A percentile compares a stretch with the other conserved stretches of the same genome.
Conservation (phyloP, 2,113 vertebrate genomes). For the Lanius collurio region DNA sequence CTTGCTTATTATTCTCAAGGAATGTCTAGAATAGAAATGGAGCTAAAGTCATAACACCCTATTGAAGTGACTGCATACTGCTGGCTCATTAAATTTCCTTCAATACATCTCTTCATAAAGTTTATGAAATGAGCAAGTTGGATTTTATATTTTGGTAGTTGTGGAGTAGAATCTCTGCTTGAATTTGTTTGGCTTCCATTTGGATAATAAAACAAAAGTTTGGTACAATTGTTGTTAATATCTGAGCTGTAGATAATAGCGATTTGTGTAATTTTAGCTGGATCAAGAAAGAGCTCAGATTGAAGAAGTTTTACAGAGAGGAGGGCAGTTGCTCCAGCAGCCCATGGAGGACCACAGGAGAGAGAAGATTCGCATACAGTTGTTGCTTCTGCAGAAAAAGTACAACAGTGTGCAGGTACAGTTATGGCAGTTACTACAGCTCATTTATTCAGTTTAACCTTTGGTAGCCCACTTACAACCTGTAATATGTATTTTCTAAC, state of each 20-base stretch:
- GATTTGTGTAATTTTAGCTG: constrained; percentile 74
- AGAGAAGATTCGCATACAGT: constrained; percentile 82
- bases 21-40: neutral
- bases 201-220: neutral
- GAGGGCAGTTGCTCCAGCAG: constrained; percentile 84
- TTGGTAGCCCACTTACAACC: neutral
- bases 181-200: neutral
- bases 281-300: constrained; percentile 87
- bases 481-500: neutral
- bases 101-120: neutral
- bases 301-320: constrained; percentile 86
- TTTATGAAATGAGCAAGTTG: neutral
- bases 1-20: neutral
- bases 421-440: neutral
- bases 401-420: constrained; percentile 81
- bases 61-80: neutral
- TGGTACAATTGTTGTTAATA: neutral
- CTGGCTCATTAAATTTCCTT: neutral
- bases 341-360: constrained; percentile 80
- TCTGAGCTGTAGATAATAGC: neutral
- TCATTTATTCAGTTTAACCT: neutral
- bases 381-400: constrained; percentile 85
- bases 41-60: neutral
- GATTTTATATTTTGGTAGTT: neutral
- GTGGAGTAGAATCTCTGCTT: neutral